phyloP scores from a whole-genome alignment of 1,140 invertebrate species.

The Campodea augens region DNA sequence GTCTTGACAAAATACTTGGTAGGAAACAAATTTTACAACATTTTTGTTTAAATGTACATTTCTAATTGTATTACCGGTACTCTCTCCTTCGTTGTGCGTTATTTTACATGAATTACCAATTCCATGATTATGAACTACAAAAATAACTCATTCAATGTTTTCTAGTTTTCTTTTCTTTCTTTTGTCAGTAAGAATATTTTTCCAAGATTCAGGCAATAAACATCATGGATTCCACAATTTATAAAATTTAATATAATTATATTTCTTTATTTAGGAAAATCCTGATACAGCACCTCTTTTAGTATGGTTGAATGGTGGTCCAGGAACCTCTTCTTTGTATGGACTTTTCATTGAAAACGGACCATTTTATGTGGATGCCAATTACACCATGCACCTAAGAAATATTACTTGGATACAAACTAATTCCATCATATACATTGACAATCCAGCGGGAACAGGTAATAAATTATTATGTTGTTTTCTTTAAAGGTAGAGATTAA shows the following conservation, averaged over 20 bases:
- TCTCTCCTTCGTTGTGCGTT: too few species aligned
- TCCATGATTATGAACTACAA: too few species aligned
- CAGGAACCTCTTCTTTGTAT: conserved; percentile 28
- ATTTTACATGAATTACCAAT: too few species aligned
- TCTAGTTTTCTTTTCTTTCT: too few species aligned
- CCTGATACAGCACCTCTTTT: conserved; percentile 22
- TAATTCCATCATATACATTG: conserved; percentile 28
- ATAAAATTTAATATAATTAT: neutral
- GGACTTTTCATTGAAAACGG: conserved; percentile 31
- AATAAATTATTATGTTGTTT: neutral
- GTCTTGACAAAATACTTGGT: too few species aligned
- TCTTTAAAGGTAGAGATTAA: neutral
- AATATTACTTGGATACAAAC: conserved; percentile 23
- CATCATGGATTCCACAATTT: too few species aligned
- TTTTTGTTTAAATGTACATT: too few species aligned
- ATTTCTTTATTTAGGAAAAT: conserved; percentile 11
- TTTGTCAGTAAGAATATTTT: too few species aligned
- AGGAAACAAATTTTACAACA: too few species aligned
- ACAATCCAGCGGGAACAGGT: conserved; percentile 28
- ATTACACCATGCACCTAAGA: conserved; percentile 18
- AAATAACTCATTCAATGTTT: too few species aligned
- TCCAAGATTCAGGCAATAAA: too few species aligned
- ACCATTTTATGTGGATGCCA: conserved; percentile 22
- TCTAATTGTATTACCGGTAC: too few species aligned
- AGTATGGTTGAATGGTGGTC: conserved; percentile 34